These are phyloP conservation scores for Quiscalus mexicanus DNA, from an alignment of 2,113 vertebrate genomes.

Conservation along the genomic window DNA sequence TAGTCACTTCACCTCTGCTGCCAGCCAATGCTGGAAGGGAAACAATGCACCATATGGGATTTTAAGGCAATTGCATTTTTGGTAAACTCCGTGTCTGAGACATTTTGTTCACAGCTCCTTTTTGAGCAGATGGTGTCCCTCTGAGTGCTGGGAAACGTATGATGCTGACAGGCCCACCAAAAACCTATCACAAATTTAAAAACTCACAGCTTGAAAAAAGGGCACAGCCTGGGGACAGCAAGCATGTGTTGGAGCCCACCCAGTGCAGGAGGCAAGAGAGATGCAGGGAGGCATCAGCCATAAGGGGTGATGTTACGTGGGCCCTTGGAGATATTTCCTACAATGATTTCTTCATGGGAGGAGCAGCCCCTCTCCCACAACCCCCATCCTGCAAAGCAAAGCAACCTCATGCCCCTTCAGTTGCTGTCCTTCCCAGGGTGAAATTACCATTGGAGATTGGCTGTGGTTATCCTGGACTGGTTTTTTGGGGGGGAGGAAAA, in stretches of 20 bases:
- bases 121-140: slow-evolving; percentile 36
- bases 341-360: not conserved
- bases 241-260: not conserved
- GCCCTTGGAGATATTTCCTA: not conserved
- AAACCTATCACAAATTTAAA: not conserved
- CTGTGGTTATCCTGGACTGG: not conserved
- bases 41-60: slow-evolving; percentile 26
- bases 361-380: not conserved
- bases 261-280: not conserved
- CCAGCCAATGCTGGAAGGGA: slow-evolving; percentile 22
- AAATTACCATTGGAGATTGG: not conserved
- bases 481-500: fast-evolving
- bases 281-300: not conserved
- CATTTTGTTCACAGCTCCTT: slow-evolving; percentile 41
- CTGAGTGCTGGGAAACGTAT: not conserved
- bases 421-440: not conserved
- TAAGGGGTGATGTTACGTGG: fast-evolving
- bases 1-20: not conserved
- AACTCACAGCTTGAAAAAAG: not conserved
- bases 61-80: slow-evolving; percentile 14
- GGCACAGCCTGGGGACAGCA: not conserved
- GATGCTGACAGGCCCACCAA: not conserved
- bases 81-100: slow-evolving; percentile 24
- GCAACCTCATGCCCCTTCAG: not conserved
- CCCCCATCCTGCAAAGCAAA: not conserved